Base-by-base conservation (phyloP, 2,888 invertebrate genomes). In the Resseliella maxima region DNA sequence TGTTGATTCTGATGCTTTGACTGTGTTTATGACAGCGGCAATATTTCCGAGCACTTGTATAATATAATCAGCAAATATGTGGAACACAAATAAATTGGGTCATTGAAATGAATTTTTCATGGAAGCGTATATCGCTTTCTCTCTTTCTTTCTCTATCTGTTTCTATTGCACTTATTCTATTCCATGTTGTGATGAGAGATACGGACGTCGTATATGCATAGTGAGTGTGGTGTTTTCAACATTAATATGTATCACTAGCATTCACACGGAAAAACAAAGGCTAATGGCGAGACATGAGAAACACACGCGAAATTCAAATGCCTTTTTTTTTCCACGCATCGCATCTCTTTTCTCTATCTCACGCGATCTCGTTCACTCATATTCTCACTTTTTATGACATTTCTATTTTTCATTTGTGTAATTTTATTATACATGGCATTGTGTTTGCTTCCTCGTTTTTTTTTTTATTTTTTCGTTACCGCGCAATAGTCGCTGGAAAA, bases 91-190 rank as follows among this genome's bases (percentile, higher is more conserved):
- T 59, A 59, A 59, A 59, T 59, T 59, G 24, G 59, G 59, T 27
- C 59, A 59, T 59, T 59, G 59, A 59, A 59, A 59, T 59, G 59
- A 59, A 59, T 59, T 59, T 59, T 59, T 59, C 59, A 59, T 59
- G 24, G 27, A 27, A 59, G 59, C 59, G 24, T 24, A n/a, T n/a
- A n/a, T n/a, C n/a, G 59, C 50, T 3, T 24, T 24, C 1, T n/a
- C 50, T 50, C 21, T 59, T 59, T n/a, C 24, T 59, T 5, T 1
- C 24, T 8, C 2, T 18, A 50, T 50, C 21, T 50, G 50, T 15
- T 21, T 2, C 12, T 8, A 50, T 15, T 50, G 21, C 18, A 18
- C 50, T 8, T 50, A 18, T 18, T 50, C 18, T 50, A 18, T 18
- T 12, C 50, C n/a, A n/a, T n/a, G n/a, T n/a, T n/a, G n/a, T n/a